A percentile compares a stretch with the other conserved stretches of the same genome.
These are phyloP conservation scores for Meloidogyne exigua DNA, from an alignment of 1,140 invertebrate genomes.

Conservation along the genomic window DNA sequence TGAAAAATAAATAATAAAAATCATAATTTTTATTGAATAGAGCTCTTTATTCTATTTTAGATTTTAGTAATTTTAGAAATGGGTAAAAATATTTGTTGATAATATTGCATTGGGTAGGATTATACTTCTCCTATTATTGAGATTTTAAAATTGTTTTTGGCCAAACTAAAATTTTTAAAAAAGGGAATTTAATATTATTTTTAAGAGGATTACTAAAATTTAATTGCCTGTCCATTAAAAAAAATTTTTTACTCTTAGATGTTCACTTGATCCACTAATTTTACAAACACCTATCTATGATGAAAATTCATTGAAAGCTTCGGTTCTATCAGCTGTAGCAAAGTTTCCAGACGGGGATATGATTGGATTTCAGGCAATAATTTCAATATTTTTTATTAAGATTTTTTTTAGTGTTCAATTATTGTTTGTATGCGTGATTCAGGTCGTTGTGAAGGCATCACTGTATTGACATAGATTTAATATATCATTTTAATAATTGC, in stretches of 20 bases:
- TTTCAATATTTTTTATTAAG: background rate
- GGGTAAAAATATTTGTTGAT: too few species aligned
- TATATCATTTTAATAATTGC: conserved; percentile 11
- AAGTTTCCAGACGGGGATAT: conserved; percentile 46
- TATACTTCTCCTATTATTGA: too few species aligned
- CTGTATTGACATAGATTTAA: conserved; percentile 14
- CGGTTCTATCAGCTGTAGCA: conserved; percentile 28
- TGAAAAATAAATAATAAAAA: background rate
- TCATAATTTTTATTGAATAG: too few species aligned
- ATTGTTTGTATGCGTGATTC: conserved; percentile 36
- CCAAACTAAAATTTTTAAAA: background rate
- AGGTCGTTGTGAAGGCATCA: conserved; percentile 33
- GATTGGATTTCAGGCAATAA: conserved; percentile 32
- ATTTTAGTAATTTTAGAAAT: background rate
- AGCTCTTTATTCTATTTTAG: too few species aligned
- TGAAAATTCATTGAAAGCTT: conserved; percentile 26
- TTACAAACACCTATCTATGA: conserved; percentile 38
- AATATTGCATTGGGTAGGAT: too few species aligned
- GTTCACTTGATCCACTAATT: conserved; percentile 33
- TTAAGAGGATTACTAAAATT: too few species aligned
- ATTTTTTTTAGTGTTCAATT: conserved; percentile 29
- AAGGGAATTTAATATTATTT: background rate
- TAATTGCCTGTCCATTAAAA: background rate
- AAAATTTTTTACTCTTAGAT: conserved; percentile 19
- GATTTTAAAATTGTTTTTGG: too few species aligned